Base-by-base conservation (phyloP, 1,140 invertebrate genomes). In the Littorina saxatilis region DNA sequence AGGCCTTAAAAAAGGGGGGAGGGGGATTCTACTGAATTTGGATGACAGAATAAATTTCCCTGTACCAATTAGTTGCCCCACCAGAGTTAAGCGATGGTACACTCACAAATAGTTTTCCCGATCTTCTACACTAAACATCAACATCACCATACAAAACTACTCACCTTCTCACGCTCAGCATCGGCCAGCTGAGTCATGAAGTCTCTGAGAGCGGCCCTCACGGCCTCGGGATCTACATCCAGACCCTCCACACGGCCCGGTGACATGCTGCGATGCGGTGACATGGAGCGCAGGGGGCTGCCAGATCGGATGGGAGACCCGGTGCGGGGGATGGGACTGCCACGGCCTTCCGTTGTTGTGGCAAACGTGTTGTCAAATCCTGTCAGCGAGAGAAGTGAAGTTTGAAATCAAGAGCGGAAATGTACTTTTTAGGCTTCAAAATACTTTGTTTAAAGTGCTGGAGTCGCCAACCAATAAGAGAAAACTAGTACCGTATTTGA, bases 151-250 rank as follows among this genome's bases (percentile, higher is more conserved):
- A n/a, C n/a, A n/a, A n/a, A n/a, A n/a, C n/a, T 66, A 88, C 87
- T 82, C 80, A 92, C 96, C 94, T 96, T 95, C 91, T 98, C 96
- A 32, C 96, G 93, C 92, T 98, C 96, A 73, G 97, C 95, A 91
- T 96, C 95, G 0, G 96, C 96, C 43, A 98, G 95, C 93, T 97
- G 96, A 88, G 97, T 96, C 96, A 98, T 97, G 27, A 97, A 94
- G 87, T 95, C 96, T 79, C 96, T 93, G 1, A 98, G 95, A 13
- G 96, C 96, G 91, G 96, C 96, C 85, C 97, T 94, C 40, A 98
- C 95, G 63, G 95, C 91, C 91, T 98, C 97, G 0, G 97, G 97
- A 91, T 98, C 97, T 0, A 98, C 95, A 86, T 98, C 96, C 47
- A 88, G 70, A 29, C 88, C 88, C 37, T 87, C 80, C n/a, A 85